A percentile compares a stretch with the other conserved stretches of the same genome.
These are phyloP conservation scores for Microctenopoma lineatum DNA, from an alignment of 2,797 vertebrate genomes.

Conservation along the genomic window DNA sequence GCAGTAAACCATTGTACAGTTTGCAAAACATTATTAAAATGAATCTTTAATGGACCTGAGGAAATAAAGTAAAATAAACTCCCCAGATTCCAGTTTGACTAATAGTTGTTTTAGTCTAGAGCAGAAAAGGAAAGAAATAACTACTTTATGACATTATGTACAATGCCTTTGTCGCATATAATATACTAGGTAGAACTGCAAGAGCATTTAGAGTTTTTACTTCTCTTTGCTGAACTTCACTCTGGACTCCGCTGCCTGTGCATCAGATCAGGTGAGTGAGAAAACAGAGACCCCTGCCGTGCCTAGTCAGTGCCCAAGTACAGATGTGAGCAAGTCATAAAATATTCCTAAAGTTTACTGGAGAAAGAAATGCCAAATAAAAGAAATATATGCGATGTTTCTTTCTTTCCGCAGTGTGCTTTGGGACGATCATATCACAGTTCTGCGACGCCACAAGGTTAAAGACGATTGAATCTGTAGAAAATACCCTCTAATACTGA, in stretches of 20 bases:
- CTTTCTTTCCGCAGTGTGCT: constrained; percentile 1
- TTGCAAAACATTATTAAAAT: too few relatives aligned
- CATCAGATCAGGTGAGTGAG: neutral
- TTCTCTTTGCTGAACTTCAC: too few relatives aligned
- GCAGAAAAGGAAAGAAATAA: too few relatives aligned
- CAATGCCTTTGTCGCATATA: too few relatives aligned
- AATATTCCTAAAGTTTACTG: neutral
- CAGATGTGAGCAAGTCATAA: constrained; percentile 1
- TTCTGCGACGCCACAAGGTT: constrained; percentile 23
- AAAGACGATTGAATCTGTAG: constrained; percentile 25
- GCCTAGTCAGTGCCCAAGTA: neutral
- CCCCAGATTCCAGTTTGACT: too few relatives aligned
- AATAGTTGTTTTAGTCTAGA: too few relatives aligned
- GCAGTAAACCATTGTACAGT: too few relatives aligned
- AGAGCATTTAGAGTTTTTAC: neutral
- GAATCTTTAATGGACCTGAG: too few relatives aligned
- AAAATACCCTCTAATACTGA: constrained; percentile 14
- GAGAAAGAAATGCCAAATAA: constrained; percentile 20
- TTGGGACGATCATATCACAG: constrained; percentile 32
- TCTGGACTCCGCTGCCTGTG: neutral
- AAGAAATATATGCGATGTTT: neutral
- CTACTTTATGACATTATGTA: too few relatives aligned
- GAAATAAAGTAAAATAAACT: too few relatives aligned
- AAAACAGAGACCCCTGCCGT: neutral
- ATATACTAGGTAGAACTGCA: too few relatives aligned